These are phyloP conservation scores for Cenopis cana DNA, from an alignment of 2,888 invertebrate genomes.

Conservation along the genomic window DNA sequence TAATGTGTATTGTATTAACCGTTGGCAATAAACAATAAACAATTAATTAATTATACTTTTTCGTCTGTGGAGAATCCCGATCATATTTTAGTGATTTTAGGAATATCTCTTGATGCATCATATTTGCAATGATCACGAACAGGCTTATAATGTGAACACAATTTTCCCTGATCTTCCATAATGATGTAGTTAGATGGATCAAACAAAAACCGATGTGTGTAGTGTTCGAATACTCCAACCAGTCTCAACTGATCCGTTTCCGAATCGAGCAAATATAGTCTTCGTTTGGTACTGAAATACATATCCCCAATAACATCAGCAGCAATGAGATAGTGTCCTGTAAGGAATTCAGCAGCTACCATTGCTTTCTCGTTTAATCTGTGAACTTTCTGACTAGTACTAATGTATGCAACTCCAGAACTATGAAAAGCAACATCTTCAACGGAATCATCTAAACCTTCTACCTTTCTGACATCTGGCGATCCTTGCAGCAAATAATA, in stretches of 20 bases:
- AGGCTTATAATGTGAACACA: neutral
- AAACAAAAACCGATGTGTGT: neutral
- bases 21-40: no score
- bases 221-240: neutral
- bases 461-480: neutral
- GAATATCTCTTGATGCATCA: neutral
- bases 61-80: no score
- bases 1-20: no score
- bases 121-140: neutral
- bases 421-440: neutral
- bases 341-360: neutral
- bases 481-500: neutral
- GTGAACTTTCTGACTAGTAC: neutral
- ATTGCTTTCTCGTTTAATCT: neutral
- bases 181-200: neutral
- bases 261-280: neutral
- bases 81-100: neutral
- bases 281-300: neutral
- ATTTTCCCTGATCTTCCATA: neutral
- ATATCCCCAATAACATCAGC: neutral
- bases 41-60: no score
- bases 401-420: neutral
- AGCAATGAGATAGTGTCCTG: neutral
- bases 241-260: conserved; percentile 1
- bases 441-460: neutral